Evolutionary conservation across 2,113 vertebrate species (phyloP).

Genomic region (Coptodon bakossiorum): DNA sequence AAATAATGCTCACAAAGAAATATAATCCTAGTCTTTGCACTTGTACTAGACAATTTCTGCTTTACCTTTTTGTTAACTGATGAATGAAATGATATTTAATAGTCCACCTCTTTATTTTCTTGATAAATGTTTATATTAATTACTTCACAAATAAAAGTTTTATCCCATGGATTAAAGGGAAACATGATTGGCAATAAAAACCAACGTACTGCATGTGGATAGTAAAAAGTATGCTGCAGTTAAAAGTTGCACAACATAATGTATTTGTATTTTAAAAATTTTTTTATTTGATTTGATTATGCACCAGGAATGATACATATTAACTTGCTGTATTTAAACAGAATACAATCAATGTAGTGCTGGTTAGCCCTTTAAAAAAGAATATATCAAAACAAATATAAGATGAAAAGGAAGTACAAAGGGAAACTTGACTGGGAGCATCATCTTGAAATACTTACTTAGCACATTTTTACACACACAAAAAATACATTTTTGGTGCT

Average conservation of each 20-base stretch:
- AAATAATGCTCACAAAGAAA: not conserved
- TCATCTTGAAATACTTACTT: not conserved
- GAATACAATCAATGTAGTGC: not conserved
- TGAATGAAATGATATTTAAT: not conserved
- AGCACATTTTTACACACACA: not conserved
- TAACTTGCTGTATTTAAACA: not conserved
- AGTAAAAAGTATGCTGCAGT: not conserved
- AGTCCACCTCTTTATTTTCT: not conserved
- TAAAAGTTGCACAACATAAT: not conserved
- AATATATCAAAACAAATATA: not conserved
- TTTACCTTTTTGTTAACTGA: not conserved
- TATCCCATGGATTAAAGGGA: not conserved
- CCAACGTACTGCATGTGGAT: not conserved
- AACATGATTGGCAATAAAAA: not conserved
- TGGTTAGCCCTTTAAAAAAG: not conserved
- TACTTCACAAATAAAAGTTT: not conserved
- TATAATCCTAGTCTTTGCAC: not conserved
- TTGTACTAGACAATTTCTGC: not conserved
- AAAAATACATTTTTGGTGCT: accelerated
- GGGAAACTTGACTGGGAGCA: not conserved
- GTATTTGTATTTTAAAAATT: not conserved
- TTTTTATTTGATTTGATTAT: not conserved
- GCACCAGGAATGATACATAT: not conserved
- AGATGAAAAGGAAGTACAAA: not conserved
- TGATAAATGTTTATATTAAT: not conserved